These are phyloP conservation scores for Hippopotamyrus pictus DNA, from an alignment of 2,797 vertebrate genomes.

Conservation along the genomic window DNA sequence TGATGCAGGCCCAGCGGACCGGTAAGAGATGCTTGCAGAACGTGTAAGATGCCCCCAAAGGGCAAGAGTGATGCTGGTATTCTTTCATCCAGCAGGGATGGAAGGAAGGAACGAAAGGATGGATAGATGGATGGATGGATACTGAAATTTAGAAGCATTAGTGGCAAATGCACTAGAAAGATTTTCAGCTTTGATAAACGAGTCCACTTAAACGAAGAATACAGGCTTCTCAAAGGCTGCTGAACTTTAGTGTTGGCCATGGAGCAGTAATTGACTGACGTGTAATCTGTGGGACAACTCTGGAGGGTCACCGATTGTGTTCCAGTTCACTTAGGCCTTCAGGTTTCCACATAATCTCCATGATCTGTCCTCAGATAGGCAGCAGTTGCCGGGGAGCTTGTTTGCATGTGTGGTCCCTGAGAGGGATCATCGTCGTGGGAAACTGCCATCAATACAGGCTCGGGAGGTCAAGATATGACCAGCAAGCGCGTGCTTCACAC, in stretches of 20 bases:
- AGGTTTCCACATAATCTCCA: neutral
- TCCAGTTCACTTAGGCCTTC: neutral
- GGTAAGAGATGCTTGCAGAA: conserved; percentile 52
- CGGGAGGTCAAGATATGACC: neutral
- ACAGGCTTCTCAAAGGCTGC: neutral
- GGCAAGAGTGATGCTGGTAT: neutral
- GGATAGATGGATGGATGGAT: neutral
- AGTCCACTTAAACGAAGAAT: neutral
- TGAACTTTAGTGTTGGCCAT: neutral
- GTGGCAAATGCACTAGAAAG: neutral
- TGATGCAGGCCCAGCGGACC: conserved; percentile 82
- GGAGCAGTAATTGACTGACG: neutral
- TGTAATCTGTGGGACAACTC: neutral
- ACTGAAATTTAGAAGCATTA: neutral
- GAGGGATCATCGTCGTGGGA: neutral
- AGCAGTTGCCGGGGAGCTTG: neutral
- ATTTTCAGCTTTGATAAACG: neutral
- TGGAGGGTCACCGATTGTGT: neutral
- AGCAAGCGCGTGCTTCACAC: neutral
- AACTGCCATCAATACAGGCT: neutral
- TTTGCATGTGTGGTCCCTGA: neutral
- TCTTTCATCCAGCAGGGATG: too few relatives aligned
- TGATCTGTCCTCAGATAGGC: neutral
- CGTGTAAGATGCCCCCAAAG: neutral
- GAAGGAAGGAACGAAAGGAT: neutral